Conservation (phyloP, 2,888 invertebrate species). For the Chrysolina americana region DNA sequence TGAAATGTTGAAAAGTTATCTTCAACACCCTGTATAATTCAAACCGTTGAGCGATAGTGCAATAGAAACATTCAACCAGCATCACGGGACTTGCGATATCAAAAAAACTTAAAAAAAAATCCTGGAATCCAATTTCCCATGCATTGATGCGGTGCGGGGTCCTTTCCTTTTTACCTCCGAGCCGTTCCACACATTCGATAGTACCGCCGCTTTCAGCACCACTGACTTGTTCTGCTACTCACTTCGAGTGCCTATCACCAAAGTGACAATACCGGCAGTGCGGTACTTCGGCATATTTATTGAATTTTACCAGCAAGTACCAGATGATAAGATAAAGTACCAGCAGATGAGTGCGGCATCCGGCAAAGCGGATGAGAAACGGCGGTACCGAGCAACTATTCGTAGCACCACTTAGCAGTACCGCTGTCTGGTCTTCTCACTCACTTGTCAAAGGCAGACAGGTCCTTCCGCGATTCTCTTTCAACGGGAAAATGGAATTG, state of each 20-base stretch:
- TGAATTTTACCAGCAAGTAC: constrained; percentile 36
- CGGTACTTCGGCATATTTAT: constrained; percentile 36
- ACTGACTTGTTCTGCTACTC: neutral
- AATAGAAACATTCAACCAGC: too few relatives aligned
- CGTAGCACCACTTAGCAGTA: constrained; percentile 19
- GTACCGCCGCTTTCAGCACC: too few relatives aligned
- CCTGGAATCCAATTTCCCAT: too few relatives aligned
- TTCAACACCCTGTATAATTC: too few relatives aligned
- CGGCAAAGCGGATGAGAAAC: constrained; percentile 22
- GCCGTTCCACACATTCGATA: too few relatives aligned
- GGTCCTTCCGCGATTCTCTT: constrained; percentile 14
- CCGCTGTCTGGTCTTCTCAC: constrained; percentile 13
- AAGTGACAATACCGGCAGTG: constrained; percentile 29
- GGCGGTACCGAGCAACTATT: constrained; percentile 16
- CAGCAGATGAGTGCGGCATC: constrained; percentile 32
- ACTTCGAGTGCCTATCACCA: constrained; percentile 18
- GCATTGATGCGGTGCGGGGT: too few relatives aligned
- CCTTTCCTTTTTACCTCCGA: too few relatives aligned
- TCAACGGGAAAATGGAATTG: neutral
- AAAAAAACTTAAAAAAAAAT: too few relatives aligned
- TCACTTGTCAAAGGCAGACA: constrained; percentile 11
- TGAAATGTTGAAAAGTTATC: too few relatives aligned
- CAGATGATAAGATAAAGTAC: constrained; percentile 40
- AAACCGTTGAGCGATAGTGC: too few relatives aligned
- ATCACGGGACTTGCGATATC: too few relatives aligned